Evolutionary conservation across 2,797 vertebrate species (phyloP).

Genomic region (Pangasius mekongensis): DNA sequence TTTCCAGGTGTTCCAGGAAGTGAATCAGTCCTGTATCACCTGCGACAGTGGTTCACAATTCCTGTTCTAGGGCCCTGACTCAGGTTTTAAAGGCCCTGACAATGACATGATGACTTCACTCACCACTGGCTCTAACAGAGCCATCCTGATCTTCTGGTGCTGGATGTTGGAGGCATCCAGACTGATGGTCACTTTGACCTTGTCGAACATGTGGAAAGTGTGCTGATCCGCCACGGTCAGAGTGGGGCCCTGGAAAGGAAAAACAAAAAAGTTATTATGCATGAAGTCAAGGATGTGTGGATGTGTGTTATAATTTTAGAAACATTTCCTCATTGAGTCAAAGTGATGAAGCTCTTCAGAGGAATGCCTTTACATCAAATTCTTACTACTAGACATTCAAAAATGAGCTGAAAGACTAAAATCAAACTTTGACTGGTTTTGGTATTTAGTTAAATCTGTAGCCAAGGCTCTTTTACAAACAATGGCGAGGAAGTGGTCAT

Average conservation of each 20-base stretch:
- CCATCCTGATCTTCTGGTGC: constrained; percentile 97
- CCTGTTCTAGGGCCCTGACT: constrained; percentile 24
- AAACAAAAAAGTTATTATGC: neutral
- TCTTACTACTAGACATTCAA: neutral
- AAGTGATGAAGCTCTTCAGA: neutral
- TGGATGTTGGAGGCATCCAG: constrained; percentile 93
- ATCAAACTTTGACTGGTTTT: neutral
- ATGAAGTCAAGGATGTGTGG: neutral
- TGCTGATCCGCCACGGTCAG: constrained; percentile 83
- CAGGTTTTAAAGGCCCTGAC: constrained; percentile 65
- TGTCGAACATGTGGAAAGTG: constrained; percentile 88
- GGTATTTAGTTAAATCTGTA: neutral
- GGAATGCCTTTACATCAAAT: neutral
- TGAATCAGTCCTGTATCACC: neutral
- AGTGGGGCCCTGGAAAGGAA: constrained; percentile 78
- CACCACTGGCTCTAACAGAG: constrained; percentile 90
- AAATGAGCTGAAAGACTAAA: no score
- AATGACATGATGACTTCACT: constrained; percentile 31
- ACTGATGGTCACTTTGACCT: constrained; percentile 89
- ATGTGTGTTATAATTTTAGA: no score
- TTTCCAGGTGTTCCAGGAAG: neutral
- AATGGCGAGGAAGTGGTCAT: neutral
- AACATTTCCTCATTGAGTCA: neutral
- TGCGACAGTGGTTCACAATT: neutral
- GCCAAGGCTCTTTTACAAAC: neutral